A percentile compares a stretch with the other conserved stretches of the same genome.
Evolutionary conservation across 2,797 vertebrate species (phyloP).

Genomic region (Poeciliopsis turneri): DNA sequence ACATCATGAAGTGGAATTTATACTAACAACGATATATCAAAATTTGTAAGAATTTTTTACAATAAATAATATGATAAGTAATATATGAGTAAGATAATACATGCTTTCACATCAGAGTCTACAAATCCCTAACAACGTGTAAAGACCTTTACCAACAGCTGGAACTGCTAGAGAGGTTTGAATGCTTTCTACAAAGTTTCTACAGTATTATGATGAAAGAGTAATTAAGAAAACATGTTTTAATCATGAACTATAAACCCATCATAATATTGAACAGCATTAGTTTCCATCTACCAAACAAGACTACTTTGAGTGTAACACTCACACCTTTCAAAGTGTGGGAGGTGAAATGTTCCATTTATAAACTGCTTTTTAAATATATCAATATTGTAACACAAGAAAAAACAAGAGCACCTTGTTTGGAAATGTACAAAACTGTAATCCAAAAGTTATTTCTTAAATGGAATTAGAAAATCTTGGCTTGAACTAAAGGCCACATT

Average conservation of each 20-base stretch:
- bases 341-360: neutral
- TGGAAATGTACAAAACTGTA: neutral
- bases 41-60: no score
- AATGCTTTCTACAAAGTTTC: neutral
- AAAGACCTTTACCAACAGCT: neutral
- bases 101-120: neutral
- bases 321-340: neutral
- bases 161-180: neutral
- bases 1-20: no score
- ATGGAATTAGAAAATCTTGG: neutral
- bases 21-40: no score
- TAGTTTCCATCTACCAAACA: neutral
- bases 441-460: neutral
- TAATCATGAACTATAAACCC: neutral
- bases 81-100: neutral
- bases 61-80: no score
- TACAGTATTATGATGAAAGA: neutral
- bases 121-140: neutral
- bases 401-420: no score
- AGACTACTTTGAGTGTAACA: neutral
- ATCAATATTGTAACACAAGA: neutral
- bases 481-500: neutral
- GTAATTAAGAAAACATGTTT: neutral
- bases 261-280: neutral
- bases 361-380: neutral